Evolutionary conservation across 1,140 invertebrate genomes (phyloP).

Genomic region (Zaprionus ghesquierei): DNA sequence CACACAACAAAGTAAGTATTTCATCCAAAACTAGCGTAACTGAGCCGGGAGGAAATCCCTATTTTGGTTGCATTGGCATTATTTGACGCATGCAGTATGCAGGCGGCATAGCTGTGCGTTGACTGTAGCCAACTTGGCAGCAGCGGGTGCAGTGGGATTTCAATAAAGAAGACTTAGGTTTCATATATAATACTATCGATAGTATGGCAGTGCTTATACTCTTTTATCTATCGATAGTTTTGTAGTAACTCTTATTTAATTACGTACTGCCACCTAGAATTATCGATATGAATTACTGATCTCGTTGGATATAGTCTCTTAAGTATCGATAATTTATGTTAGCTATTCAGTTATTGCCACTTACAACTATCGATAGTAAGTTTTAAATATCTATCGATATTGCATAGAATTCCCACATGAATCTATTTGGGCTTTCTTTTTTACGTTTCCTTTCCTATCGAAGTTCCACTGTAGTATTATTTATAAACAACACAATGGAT

Average conservation of each 20-base stretch:
- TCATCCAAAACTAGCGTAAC: neutral
- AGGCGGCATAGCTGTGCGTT: too few relatives aligned
- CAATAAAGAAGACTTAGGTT: neutral
- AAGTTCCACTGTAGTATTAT: slow-evolving; percentile 12
- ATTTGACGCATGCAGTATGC: neutral
- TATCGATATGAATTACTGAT: too few relatives aligned
- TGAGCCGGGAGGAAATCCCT: slow-evolving; percentile 13
- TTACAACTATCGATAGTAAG: too few relatives aligned
- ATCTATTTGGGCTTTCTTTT: neutral
- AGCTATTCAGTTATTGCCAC: too few relatives aligned
- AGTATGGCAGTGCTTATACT: too few relatives aligned
- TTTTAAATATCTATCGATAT: neutral
- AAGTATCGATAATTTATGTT: too few relatives aligned
- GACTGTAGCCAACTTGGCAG: too few relatives aligned
- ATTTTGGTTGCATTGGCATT: slow-evolving; percentile 57
- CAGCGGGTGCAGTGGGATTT: neutral
- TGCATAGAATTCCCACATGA: neutral
- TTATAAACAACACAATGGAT: slow-evolving; percentile 47
- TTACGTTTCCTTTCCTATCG: neutral
- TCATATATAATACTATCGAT: too few relatives aligned
- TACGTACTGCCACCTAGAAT: too few relatives aligned
- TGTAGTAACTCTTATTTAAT: too few relatives aligned
- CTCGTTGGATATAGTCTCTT: too few relatives aligned
- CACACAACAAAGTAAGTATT: slow-evolving; percentile 94
- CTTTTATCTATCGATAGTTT: too few relatives aligned